A percentile compares a stretch with the other conserved stretches of the same genome.
These are phyloP conservation scores for Drosophila formosana DNA, from an alignment of 2,888 invertebrate species.

Conservation along the genomic window DNA sequence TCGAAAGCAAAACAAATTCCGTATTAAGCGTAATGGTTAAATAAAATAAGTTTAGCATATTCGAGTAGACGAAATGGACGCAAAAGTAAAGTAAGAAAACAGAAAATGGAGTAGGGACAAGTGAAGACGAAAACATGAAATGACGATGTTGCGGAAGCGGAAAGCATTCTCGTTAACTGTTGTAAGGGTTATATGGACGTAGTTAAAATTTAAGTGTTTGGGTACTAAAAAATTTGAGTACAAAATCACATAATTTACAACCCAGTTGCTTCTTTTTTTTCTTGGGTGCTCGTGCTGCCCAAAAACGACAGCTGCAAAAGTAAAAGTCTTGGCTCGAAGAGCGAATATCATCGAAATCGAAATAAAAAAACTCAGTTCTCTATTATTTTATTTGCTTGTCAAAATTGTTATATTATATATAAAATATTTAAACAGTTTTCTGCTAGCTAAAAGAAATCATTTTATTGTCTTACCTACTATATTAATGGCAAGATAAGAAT, in stretches of 20 bases:
- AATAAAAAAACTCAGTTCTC: neutral
- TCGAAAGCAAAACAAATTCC: conserved; percentile 19
- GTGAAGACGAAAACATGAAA: neutral
- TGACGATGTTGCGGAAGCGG: neutral
- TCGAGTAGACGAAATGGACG: neutral
- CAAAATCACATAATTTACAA: conserved; percentile 49
- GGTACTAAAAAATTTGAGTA: conserved; percentile 34
- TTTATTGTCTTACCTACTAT: too few relatives aligned
- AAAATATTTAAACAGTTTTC: too few relatives aligned
- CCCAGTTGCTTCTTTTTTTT: neutral
- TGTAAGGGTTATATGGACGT: conserved; percentile 25
- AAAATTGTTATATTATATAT: too few relatives aligned
- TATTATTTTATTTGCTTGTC: too few relatives aligned
- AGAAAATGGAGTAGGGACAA: neutral
- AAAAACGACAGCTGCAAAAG: conserved; percentile 28
- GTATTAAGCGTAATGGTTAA: conserved; percentile 28
- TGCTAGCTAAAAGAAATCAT: too few relatives aligned
- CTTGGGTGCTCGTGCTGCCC: neutral
- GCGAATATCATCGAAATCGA: conserved; percentile 14
- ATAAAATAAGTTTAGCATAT: conserved; percentile 9
- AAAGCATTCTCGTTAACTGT: conserved; percentile 19
- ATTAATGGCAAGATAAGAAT: too few relatives aligned
- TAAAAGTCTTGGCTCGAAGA: too few relatives aligned
- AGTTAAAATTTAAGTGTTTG: conserved; percentile 40
- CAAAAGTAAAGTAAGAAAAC: neutral